phyloP scores from a whole-genome alignment of 2,113 vertebrate genomes.

The Vombatus ursinus region DNA sequence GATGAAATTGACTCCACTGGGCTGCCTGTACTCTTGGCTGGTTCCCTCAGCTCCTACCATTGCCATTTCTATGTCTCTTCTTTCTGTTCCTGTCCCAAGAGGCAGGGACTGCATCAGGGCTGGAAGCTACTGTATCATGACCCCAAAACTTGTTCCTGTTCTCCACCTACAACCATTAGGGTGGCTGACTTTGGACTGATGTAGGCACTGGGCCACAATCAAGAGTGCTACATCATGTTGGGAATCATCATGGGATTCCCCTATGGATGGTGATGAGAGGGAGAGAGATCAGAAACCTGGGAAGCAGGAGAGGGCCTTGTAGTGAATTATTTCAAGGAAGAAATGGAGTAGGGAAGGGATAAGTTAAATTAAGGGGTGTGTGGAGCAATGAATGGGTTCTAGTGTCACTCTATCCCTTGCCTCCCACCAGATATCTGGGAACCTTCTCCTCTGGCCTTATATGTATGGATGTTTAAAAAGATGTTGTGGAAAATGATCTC shows the following conservation, averaged over 20 bases:
- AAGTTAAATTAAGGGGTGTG: not conserved
- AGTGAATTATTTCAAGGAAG: not conserved
- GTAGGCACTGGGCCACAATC: constrained; percentile 83
- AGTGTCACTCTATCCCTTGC: not conserved
- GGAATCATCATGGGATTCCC: constrained; percentile 74
- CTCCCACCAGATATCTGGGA: constrained; percentile 86
- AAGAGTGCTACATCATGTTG: constrained; percentile 91
- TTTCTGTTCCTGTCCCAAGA: constrained; percentile 91
- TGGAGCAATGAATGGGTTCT: not conserved
- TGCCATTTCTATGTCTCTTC: constrained; percentile 85
- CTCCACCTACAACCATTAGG: constrained; percentile 85
- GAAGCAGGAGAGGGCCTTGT: not conserved
- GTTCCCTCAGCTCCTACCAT: constrained; percentile 78
- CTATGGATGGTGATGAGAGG: constrained; percentile 81
- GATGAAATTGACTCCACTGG: constrained; percentile 88
- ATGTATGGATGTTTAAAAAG: constrained; percentile 95
- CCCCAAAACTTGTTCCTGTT: constrained; percentile 91
- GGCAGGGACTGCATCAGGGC: constrained; percentile 88
- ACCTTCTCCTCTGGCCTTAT: constrained; percentile 90
- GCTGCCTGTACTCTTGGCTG: constrained; percentile 88
- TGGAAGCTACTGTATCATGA: constrained; percentile 90
- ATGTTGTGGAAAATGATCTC: constrained; percentile 95
- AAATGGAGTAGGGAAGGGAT: not conserved
- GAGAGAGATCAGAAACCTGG: not conserved
- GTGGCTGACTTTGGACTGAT: constrained; percentile 93